Evolutionary conservation across 2,797 vertebrate genomes (phyloP).

Genomic region (Lindbergichthys nudifrons): DNA sequence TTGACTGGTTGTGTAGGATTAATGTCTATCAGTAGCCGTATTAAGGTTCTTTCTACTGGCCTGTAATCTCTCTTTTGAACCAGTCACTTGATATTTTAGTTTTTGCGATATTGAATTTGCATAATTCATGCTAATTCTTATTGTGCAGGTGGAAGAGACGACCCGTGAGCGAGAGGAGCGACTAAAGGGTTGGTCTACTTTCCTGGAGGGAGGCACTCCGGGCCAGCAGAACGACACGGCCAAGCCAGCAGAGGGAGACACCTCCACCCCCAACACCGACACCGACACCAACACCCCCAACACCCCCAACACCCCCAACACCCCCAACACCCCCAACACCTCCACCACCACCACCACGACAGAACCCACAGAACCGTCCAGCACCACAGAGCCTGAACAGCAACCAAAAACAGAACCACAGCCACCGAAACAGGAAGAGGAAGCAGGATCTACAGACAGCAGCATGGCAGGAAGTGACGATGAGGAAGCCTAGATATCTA

Average conservation of each 20-base stretch:
- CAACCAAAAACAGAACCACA: slow-evolving; percentile 48
- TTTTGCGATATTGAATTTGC: background rate
- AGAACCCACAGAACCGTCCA: slow-evolving; percentile 45
- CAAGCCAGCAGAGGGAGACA: slow-evolving; percentile 58
- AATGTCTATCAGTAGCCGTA: no score
- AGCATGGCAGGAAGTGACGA: slow-evolving; percentile 91
- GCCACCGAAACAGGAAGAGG: slow-evolving; percentile 62
- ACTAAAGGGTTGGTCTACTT: slow-evolving; percentile 91
- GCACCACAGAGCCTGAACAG: slow-evolving; percentile 55
- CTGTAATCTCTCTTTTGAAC: background rate
- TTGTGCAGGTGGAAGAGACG: slow-evolving; percentile 92
- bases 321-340: no score
- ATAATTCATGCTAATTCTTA: background rate
- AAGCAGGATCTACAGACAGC: slow-evolving; percentile 91
- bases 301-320: no score
- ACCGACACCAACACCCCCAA: no score
- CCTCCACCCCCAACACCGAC: no score
- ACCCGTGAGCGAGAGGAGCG: slow-evolving; percentile 94
- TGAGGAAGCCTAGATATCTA: slow-evolving; percentile 76
- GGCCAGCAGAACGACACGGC: slow-evolving; percentile 29
- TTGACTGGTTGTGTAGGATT: no score
- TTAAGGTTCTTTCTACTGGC: no score
- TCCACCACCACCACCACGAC: slow-evolving; percentile 36
- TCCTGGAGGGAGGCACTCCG: slow-evolving; percentile 79
- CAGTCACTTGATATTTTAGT: background rate